These are phyloP conservation scores for Oeneis ivallda DNA, from an alignment of 2,888 invertebrate species.

Conservation along the genomic window DNA sequence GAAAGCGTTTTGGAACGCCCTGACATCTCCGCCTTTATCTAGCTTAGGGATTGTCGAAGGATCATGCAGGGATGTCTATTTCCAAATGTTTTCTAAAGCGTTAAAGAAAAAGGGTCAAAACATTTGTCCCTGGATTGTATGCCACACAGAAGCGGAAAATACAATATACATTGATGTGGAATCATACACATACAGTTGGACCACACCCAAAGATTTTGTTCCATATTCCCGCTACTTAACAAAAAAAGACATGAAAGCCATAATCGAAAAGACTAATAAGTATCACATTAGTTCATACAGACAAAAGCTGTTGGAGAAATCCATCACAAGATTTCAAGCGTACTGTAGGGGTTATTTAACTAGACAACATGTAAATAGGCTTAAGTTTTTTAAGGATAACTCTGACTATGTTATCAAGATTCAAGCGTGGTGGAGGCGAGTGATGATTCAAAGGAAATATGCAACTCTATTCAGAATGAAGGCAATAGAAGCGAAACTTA, in stretches of 20 bases:
- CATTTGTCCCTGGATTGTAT: conserved; percentile 77
- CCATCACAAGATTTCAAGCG: conserved; percentile 82
- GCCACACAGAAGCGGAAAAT: conserved; percentile 75
- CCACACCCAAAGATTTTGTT: conserved; percentile 75
- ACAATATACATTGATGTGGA: conserved; percentile 79
- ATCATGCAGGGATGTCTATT: conserved; percentile 70
- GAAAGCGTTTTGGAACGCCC: conserved; percentile 64
- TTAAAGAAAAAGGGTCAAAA: conserved; percentile 70
- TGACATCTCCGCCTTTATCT: conserved; percentile 56
- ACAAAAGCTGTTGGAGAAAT: conserved; percentile 64
- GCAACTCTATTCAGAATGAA: conserved; percentile 69
- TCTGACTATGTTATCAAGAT: conserved; percentile 70
- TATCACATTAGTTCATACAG: conserved; percentile 68
- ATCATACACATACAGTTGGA: conserved; percentile 77
- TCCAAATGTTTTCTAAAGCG: conserved; percentile 73
- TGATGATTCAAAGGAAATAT: conserved; percentile 70
- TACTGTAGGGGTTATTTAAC: conserved; percentile 82
- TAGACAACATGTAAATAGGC: conserved; percentile 71
- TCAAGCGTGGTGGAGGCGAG: conserved; percentile 84
- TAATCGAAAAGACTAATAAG: conserved; percentile 73
- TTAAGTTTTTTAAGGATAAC: conserved; percentile 67
- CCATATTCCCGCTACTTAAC: conserved; percentile 74
- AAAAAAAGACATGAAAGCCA: conserved; percentile 64
- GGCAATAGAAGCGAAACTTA: conserved; percentile 64
- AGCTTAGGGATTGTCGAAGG: conserved; percentile 55